Percentiles rank a stretch among this genome's conserved stretches.
Conservation (phyloP, 1,140 invertebrate species). For the Diorhabda carinulata region DNA sequence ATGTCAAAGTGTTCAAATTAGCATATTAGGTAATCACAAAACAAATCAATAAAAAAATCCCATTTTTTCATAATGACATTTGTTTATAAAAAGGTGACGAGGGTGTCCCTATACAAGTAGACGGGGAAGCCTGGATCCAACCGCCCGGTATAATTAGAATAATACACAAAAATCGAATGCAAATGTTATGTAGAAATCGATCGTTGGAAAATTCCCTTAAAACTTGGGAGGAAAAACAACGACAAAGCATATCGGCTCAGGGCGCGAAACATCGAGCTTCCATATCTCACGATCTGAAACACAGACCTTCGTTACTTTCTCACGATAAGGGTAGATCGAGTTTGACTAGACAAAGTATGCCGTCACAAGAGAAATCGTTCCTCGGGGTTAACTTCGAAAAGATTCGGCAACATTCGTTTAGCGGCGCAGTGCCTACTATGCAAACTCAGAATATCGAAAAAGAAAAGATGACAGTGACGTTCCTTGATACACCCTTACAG, state of each 20-base stretch:
- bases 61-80: background rate
- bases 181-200: conserved; percentile 89
- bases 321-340: conserved; percentile 44
- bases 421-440: conserved; percentile 36
- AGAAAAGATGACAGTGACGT: conserved; percentile 37
- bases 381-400: conserved; percentile 45
- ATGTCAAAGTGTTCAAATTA: conserved; percentile 92
- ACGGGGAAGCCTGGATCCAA: conserved; percentile 98
- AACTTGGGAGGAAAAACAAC: conserved; percentile 92
- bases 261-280: conserved; percentile 39
- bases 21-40: conserved; percentile 69
- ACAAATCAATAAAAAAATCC: background rate
- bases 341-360: conserved; percentile 44
- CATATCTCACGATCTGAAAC: conserved; percentile 20
- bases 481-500: conserved; percentile 38
- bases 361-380: conserved; percentile 41
- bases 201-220: conserved; percentile 84
- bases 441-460: conserved; percentile 26
- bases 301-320: background rate
- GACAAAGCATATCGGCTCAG: conserved; percentile 52
- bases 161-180: conserved; percentile 93
- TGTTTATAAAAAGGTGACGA: conserved; percentile 57
- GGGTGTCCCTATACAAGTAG: conserved; percentile 88
- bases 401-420: conserved; percentile 46
- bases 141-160: conserved; percentile 93